phyloP scores from a whole-genome alignment of 2,113 vertebrate species.

The Pangasianodon hypophthalmus region DNA sequence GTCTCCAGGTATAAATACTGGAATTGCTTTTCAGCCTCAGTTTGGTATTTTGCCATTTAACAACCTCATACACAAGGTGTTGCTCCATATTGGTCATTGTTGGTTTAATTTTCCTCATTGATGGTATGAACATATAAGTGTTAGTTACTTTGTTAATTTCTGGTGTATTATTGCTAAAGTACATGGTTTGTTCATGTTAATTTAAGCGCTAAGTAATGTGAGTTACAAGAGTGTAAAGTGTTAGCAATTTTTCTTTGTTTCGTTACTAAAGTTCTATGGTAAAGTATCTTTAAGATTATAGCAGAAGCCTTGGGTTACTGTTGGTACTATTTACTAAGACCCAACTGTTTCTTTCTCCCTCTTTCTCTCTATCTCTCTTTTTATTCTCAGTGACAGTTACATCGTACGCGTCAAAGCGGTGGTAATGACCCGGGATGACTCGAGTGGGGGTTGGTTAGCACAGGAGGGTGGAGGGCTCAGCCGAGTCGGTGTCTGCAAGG shows the following conservation, averaged over 20 bases:
- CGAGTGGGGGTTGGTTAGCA: slow-evolving; percentile 96
- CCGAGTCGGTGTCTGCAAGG: slow-evolving; percentile 96
- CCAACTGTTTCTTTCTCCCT: not conserved
- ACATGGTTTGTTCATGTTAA: not conserved
- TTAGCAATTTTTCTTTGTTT: not conserved
- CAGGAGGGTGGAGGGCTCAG: slow-evolving; percentile 97
- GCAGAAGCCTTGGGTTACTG: not conserved
- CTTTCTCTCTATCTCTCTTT: slow-evolving; percentile 45
- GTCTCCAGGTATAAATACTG: not conserved
- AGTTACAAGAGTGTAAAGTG: not conserved
- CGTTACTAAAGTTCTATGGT: not conserved
- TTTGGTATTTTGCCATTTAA: not conserved
- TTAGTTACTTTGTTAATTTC: not conserved
- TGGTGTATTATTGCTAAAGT: not conserved
- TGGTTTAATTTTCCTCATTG: not conserved
- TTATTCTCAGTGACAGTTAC: slow-evolving; percentile 92
- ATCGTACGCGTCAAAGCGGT: slow-evolving; percentile 99
- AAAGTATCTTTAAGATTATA: not conserved
- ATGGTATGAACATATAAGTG: not conserved
- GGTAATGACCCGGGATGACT: slow-evolving; percentile 99
- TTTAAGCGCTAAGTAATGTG: not conserved
- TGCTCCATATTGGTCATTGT: not conserved
- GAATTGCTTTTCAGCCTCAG: not conserved
- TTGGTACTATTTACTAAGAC: not conserved
- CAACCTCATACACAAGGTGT: not conserved